phyloP scores from a whole-genome alignment of 2,888 invertebrate genomes.

The Gerris lacustris region DNA sequence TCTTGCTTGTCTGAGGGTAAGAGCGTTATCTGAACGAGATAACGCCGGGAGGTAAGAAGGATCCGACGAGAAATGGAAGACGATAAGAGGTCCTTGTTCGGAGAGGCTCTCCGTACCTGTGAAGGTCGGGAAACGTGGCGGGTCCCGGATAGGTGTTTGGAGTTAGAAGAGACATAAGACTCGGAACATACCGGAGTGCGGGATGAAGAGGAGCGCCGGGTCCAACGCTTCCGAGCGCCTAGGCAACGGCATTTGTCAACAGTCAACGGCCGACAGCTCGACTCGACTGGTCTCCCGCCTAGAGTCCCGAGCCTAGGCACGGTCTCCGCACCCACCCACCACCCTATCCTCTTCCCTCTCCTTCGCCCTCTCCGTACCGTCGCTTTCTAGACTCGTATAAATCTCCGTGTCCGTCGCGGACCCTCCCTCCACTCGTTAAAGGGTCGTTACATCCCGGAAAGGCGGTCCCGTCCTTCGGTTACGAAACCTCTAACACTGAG shows the following conservation, averaged over 20 bases:
- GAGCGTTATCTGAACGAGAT: too few relatives aligned
- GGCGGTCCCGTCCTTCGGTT: neutral
- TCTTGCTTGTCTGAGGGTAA: too few relatives aligned
- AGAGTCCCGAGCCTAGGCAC: neutral
- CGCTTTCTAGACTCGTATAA: slow-evolving; percentile 1
- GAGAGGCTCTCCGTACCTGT: too few relatives aligned
- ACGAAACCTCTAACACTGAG: neutral
- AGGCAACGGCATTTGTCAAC: neutral
- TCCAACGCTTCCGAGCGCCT: neutral
- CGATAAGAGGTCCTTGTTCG: too few relatives aligned
- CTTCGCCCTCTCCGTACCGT: neutral
- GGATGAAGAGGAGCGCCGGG: neutral
- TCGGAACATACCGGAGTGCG: neutral
- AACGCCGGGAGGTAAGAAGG: too few relatives aligned
- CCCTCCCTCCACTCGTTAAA: neutral
- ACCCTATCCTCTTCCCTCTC: neutral
- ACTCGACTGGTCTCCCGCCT: neutral
- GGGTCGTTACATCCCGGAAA: neutral
- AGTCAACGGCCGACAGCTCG: neutral
- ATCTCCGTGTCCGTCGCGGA: neutral
- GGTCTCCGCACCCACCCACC: neutral
- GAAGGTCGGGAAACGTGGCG: neutral
- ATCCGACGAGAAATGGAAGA: too few relatives aligned
- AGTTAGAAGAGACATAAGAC: neutral
- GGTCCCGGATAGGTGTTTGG: neutral